These are phyloP conservation scores for Tenthredo livida DNA, from an alignment of 2,888 invertebrate genomes.

Conservation along the genomic window DNA sequence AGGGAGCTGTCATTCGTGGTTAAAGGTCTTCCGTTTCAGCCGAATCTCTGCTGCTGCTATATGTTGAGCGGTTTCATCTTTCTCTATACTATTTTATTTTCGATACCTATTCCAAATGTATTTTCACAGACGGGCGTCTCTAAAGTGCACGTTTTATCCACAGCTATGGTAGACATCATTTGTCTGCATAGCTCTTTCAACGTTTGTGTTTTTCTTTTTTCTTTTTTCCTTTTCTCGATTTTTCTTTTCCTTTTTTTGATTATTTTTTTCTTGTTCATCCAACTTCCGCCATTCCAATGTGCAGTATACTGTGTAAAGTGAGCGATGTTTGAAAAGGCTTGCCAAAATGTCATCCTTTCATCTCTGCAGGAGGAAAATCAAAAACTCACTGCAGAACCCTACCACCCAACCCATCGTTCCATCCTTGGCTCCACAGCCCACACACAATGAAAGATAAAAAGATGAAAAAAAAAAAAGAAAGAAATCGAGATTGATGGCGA, in stretches of 20 bases:
- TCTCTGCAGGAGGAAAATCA: slow-evolving; percentile 36
- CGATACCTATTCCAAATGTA: slow-evolving; percentile 26
- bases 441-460: not conserved
- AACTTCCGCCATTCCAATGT: slow-evolving; percentile 8
- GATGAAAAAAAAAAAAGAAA: not conserved
- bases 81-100: slow-evolving; percentile 10
- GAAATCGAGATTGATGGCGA: slow-evolving; percentile 35
- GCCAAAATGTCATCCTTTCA: slow-evolving; percentile 51
- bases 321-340: slow-evolving; percentile 44
- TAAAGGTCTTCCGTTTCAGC: slow-evolving; percentile 38
- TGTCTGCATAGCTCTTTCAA: slow-evolving; percentile 40
- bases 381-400: slow-evolving; percentile 28
- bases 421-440: not conserved
- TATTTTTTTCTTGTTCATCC: not conserved
- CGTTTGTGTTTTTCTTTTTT: not conserved
- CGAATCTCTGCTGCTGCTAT: not conserved
- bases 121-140: slow-evolving; percentile 10
- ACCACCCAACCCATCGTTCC: not conserved
- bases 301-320: not conserved
- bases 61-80: slow-evolving; percentile 30
- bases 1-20: slow-evolving; percentile 30
- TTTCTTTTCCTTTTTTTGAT: not conserved
- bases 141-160: slow-evolving; percentile 21
- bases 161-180: slow-evolving; percentile 36
- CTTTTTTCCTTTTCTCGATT: not conserved